A percentile compares a stretch with the other conserved stretches of the same genome.
Evolutionary conservation across 2,797 vertebrate genomes (phyloP).

Genomic region (Anguilla pacifica): DNA sequence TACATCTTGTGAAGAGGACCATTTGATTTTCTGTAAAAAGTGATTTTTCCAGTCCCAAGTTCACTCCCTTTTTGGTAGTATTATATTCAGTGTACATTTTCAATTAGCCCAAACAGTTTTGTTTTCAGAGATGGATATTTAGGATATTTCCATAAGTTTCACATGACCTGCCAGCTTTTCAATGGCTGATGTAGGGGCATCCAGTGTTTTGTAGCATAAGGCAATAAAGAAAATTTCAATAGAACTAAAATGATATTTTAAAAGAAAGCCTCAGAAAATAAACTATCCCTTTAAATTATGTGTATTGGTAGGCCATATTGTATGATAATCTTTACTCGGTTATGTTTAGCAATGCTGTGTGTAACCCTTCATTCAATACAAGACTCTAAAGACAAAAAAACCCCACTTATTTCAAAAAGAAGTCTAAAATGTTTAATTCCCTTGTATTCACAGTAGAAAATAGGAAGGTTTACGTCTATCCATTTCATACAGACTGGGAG

Average conservation of each 20-base stretch:
- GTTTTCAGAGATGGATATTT: not conserved
- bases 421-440: not conserved
- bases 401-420: not conserved
- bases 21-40: not conserved
- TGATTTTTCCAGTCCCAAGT: not conserved
- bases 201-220: not conserved
- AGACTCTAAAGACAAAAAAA: not conserved
- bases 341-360: not conserved
- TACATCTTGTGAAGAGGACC: not conserved
- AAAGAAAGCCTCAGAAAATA: not conserved
- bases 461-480: not conserved
- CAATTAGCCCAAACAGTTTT: not conserved
- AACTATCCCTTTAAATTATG: not conserved
- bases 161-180: not conserved
- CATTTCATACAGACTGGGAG: not conserved
- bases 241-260: not conserved
- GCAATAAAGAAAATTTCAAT: not conserved
- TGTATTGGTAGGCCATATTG: not conserved
- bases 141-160: not conserved
- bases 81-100: not conserved
- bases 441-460: not conserved
- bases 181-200: not conserved
- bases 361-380: not conserved
- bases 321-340: not conserved
- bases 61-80: not conserved